Conservation (phyloP, 2,888 invertebrate species). For the Lycocerus yunnanus region DNA sequence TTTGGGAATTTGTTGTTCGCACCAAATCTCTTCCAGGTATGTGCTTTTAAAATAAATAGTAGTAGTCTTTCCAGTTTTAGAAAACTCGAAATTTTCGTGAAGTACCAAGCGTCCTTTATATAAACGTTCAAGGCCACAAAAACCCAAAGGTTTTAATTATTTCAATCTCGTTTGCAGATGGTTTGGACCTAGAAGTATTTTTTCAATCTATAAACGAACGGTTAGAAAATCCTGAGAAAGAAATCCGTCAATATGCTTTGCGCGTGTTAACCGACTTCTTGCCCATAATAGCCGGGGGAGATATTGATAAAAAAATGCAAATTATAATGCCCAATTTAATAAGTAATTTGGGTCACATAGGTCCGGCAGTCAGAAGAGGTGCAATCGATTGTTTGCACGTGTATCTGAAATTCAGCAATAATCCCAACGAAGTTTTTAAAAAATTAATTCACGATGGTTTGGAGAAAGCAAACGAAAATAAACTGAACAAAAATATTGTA, state of each 20-base stretch:
- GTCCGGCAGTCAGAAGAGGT: constrained; percentile 80
- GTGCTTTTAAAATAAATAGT: background rate
- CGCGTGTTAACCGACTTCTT: constrained; percentile 79
- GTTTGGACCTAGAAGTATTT: constrained; percentile 60
- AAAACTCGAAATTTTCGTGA: too few relatives aligned
- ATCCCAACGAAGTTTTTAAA: constrained; percentile 69
- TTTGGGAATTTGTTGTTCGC: constrained; percentile 81
- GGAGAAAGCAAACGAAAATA: constrained; percentile 62
- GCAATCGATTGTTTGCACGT: constrained; percentile 76
- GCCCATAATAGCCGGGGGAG: constrained; percentile 68
- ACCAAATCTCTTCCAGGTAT: constrained; percentile 71
- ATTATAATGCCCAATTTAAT: constrained; percentile 70
- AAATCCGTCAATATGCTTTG: constrained; percentile 81
- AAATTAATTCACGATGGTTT: constrained; percentile 70
- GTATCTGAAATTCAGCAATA: constrained; percentile 70
- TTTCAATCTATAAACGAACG: constrained; percentile 75
- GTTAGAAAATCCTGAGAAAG: constrained; percentile 79
- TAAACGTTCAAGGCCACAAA: background rate
- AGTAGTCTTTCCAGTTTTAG: background rate
- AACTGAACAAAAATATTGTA: constrained; percentile 62
- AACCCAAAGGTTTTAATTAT: background rate
- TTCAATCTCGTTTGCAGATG: constrained; percentile 33
- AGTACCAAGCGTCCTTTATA: too few relatives aligned
- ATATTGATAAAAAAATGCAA: constrained; percentile 70
- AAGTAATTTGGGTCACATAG: constrained; percentile 77